phyloP scores from a whole-genome alignment of 2,113 vertebrate species.

The Crotophaga sulcirostris region DNA sequence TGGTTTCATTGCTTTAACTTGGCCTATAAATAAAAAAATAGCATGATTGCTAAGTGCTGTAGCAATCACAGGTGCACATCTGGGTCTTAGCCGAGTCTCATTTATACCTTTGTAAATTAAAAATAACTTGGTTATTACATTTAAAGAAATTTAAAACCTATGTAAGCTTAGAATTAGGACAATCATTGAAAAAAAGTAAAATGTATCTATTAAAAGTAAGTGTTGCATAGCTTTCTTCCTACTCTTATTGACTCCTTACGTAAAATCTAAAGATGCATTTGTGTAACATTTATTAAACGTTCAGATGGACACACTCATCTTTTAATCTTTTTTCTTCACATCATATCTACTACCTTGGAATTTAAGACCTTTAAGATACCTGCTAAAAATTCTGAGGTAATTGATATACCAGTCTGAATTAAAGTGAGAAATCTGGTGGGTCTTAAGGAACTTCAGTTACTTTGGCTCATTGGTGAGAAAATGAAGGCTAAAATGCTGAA shows the following conservation, averaged over 20 bases:
- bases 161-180: background rate
- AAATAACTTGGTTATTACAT: background rate
- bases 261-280: background rate
- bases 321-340: background rate
- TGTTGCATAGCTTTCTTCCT: background rate
- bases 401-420: background rate
- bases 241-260: background rate
- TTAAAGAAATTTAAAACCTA: background rate
- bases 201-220: background rate
- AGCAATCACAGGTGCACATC: background rate
- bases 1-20: background rate
- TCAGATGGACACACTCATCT: fast-evolving
- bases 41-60: background rate
- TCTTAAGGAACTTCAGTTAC: background rate
- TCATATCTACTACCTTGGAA: background rate
- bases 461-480: background rate
- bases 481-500: background rate
- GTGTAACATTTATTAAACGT: background rate
- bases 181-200: background rate
- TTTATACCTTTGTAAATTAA: background rate
- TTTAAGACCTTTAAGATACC: background rate
- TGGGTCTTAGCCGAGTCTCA: background rate
- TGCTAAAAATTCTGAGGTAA: background rate
- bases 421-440: background rate
- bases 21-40: background rate